Percentiles rank a stretch among this genome's conserved stretches.
Evolutionary conservation across 2,797 vertebrate species (phyloP).

Genomic region (Pteropus rufus): DNA sequence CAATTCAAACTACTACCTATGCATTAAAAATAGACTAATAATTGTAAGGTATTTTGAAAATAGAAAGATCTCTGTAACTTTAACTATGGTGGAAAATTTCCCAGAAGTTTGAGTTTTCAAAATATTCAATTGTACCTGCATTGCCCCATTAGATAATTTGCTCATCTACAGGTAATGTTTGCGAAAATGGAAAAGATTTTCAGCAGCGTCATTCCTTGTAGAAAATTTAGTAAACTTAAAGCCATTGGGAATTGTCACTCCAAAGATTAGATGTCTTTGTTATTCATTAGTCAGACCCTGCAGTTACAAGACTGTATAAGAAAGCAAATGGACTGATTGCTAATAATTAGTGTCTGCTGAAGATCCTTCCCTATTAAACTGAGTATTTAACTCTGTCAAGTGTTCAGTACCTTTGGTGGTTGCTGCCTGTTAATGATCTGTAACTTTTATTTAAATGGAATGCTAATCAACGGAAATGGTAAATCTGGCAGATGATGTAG

Average conservation of each 20-base stretch:
- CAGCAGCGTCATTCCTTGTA: not conserved
- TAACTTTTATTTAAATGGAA: conserved; percentile 22
- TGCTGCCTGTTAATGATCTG: not conserved
- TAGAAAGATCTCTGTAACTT: not conserved
- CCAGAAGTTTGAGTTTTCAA: not conserved
- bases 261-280: not conserved
- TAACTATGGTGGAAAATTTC: not conserved
- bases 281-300: not conserved
- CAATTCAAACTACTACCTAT: not conserved
- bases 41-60: not conserved
- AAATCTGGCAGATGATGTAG: not conserved
- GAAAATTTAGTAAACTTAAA: not conserved
- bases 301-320: not conserved
- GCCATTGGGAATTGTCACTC: not conserved
- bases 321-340: not conserved
- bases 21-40: not conserved
- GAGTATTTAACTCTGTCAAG: not conserved
- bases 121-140: not conserved
- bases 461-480: not conserved
- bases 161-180: not conserved
- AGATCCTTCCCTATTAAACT: not conserved
- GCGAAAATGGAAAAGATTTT: not conserved
- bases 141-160: not conserved
- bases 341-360: not conserved
- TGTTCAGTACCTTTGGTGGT: not conserved